These are phyloP conservation scores for Circaetus cinerascens DNA, from an alignment of 2,113 vertebrate species.

Conservation along the genomic window DNA sequence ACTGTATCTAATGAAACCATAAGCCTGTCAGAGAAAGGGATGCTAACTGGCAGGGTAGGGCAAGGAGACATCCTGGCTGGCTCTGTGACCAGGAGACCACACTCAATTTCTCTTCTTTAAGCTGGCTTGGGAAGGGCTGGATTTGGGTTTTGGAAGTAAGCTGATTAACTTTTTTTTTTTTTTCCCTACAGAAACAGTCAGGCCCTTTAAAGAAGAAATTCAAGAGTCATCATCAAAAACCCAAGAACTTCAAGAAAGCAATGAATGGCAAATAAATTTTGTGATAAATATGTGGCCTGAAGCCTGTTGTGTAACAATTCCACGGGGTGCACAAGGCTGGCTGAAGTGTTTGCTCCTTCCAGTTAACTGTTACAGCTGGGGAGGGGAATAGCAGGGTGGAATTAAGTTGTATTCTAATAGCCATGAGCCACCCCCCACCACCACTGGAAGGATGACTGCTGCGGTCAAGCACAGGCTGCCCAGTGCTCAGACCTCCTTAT, in stretches of 20 bases:
- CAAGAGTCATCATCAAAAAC: constrained; percentile 22
- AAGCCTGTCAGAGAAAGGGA: not conserved
- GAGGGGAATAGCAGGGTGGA: not conserved
- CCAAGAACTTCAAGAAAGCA: constrained; percentile 36
- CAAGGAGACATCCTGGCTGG: not conserved
- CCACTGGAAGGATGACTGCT: not conserved
- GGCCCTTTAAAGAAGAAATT: constrained; percentile 62
- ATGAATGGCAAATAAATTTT: not conserved
- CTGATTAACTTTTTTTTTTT: not conserved
- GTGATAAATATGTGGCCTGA: not conserved
- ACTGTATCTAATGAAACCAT: not conserved
- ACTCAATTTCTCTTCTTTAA: not conserved
- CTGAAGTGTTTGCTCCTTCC: not conserved
- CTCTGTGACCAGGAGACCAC: not conserved
- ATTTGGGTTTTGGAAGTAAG: not conserved
- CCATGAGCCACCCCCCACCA: not conserved
- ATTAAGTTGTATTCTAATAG: not conserved
- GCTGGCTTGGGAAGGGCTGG: not conserved
- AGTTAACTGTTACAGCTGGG: not conserved
- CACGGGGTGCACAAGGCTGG: not conserved
- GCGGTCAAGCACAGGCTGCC: not conserved
- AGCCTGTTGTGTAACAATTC: not conserved
- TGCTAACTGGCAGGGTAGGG: not conserved
- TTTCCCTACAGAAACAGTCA: constrained; percentile 58
- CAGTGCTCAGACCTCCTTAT: no score